Percentiles rank a stretch among this genome's conserved stretches.
Evolutionary conservation across 2,113 vertebrate genomes (phyloP).

Genomic region (Engystomops pustulosus): DNA sequence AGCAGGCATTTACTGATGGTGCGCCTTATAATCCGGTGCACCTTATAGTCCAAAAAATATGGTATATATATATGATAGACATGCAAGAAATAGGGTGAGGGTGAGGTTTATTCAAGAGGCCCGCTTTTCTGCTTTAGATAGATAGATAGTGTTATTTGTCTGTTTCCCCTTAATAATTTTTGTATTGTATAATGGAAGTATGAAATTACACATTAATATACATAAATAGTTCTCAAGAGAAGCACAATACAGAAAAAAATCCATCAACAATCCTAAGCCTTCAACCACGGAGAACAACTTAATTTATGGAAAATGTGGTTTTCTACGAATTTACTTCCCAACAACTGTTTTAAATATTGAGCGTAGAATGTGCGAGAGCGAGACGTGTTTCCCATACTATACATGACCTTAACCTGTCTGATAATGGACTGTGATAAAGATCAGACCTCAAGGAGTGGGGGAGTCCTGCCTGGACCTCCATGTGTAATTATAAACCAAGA

Average conservation of each 20-base stretch:
- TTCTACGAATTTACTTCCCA: slow-evolving; percentile 37
- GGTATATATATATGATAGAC: too few species aligned
- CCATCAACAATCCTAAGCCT: neutral
- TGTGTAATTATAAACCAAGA: slow-evolving; percentile 51
- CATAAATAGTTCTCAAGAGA: neutral
- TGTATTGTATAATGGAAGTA: too few species aligned
- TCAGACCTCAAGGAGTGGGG: slow-evolving; percentile 65
- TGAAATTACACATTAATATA: too few species aligned
- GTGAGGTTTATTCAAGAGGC: too few species aligned
- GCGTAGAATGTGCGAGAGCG: slow-evolving; percentile 8
- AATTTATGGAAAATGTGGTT: slow-evolving; percentile 41
- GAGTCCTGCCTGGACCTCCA: slow-evolving; percentile 49
- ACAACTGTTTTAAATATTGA: slow-evolving; percentile 41
- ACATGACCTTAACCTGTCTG: slow-evolving; percentile 60
- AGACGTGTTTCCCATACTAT: slow-evolving; percentile 58
- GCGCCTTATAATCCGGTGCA: too few species aligned
- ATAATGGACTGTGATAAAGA: slow-evolving; percentile 62
- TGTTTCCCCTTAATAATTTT: too few species aligned
- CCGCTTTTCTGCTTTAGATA: too few species aligned
- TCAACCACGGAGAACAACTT: neutral
- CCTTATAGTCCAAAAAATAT: too few species aligned
- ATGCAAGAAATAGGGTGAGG: too few species aligned
- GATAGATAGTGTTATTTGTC: too few species aligned
- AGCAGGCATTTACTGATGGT: too few species aligned
- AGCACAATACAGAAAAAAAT: neutral